Base-by-base conservation (phyloP, 2,888 invertebrate genomes). In the Acleris emargana region DNA sequence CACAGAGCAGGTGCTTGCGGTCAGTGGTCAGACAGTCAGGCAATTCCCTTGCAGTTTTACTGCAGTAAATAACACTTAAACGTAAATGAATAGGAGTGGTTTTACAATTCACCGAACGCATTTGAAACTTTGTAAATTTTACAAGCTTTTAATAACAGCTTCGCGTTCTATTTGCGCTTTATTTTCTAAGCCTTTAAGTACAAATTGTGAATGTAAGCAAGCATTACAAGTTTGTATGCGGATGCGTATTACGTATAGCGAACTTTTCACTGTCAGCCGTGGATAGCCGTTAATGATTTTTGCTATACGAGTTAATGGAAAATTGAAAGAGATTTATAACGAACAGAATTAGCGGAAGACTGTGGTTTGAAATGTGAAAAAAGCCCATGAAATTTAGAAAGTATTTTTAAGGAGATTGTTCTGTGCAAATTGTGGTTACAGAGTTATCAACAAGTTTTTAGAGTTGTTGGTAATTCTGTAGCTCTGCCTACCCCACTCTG, bases 1-100 rank as follows among this genome's bases (percentile, higher is more conserved):
- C 73, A 69, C 77, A 74, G 76, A 79, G 76, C 86, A 83, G 85
- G 80, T 85, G 86, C 78, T 82, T 83, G 83, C 72, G 86, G 85
- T 81, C 77, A 79, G 81, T 69, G 84, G 86, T 78, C 75, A 78
- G 73, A 69, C 69, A 62, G 69, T 71, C 75, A 76, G 71, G 76
- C 69, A 69, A 68, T 67, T 45, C 16, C 22, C 50, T 55, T 50
- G 22, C n/a, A 32, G 58, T 32, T n/a, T 61, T 62, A 18, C 67
- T 18, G 45, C 17, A 16, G 11, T 13, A 42, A 25, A 25, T 20
- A 32, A 47, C 51, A 70, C 70, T 67, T 78, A 75, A 38, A 0
- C 0, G 16, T 32, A 5, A 1, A 7, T 1, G 1, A 3, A 57
- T 71, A 73, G 55, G 60, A 66, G 25, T 63, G 51, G 64, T 60